A percentile compares a stretch with the other conserved stretches of the same genome.
Evolutionary conservation across 2,888 invertebrate species (phyloP).

Genomic region (Melinaea marsaeus): DNA sequence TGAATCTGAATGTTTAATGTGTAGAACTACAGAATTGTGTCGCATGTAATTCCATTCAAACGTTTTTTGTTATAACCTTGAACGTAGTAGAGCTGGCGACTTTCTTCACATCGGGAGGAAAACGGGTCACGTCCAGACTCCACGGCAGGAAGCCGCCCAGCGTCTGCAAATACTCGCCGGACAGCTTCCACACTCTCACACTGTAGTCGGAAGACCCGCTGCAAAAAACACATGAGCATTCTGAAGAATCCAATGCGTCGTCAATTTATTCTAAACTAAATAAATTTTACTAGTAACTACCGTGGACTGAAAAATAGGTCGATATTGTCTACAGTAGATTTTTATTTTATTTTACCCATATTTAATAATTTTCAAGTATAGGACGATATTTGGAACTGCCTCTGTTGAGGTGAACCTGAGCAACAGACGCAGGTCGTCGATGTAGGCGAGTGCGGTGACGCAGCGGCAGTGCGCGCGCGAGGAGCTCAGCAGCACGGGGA

Average conservation of each 20-base stretch:
- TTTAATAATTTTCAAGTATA: too few species aligned
- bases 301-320: too few species aligned
- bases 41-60: too few species aligned
- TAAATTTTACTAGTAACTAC: too few species aligned
- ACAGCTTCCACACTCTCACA: conserved; percentile 85
- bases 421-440: conserved; percentile 81
- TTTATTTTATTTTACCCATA: too few species aligned
- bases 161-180: conserved; percentile 84
- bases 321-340: too few species aligned
- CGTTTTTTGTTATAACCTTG: conserved; percentile 68
- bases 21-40: too few species aligned
- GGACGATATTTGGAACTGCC: too few species aligned
- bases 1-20: too few species aligned
- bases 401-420: conserved; percentile 73
- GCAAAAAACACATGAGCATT: conserved; percentile 6
- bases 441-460: conserved; percentile 81
- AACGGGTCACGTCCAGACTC: conserved; percentile 72
- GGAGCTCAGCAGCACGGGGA: conserved; percentile 82
- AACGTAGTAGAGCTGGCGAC: conserved; percentile 87
- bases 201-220: conserved; percentile 84
- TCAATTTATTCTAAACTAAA: too few species aligned
- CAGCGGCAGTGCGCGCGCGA: conserved; percentile 84
- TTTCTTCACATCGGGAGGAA: conserved; percentile 86
- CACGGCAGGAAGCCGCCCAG: conserved; percentile 84
- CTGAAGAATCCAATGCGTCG: too few species aligned